Base-by-base conservation (phyloP, 2,797 vertebrate genomes). In the Microhierax caerulescens region DNA sequence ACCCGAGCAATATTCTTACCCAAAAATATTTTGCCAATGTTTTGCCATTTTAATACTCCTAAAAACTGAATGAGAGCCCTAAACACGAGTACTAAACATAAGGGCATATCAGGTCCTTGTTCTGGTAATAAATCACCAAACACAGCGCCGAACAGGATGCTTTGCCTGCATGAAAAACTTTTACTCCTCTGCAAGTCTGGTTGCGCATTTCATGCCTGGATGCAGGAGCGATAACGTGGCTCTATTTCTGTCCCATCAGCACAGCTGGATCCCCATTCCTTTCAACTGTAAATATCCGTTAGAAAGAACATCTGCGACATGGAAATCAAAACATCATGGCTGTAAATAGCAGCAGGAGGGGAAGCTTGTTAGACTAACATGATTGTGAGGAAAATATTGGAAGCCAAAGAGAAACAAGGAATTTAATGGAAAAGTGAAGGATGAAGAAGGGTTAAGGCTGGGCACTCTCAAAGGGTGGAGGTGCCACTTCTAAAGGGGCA, bases 191-290 rank as follows among this genome's bases (percentile, higher is more conserved):
- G 56, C 59, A 61, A 34, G 39, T 59, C 28, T 61, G 72, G 51
- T 32, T 83, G 65, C 41, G 24, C 75, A 37, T 95, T 97, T 96
- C 85, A 90, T 45, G 82, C 68, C 73, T 95, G 93, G 88, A 69
- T 91, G 88, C 90, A 72, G 82, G 54, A 75, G 48, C 37, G 90
- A 85, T 91, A 83, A 83, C 1, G 3, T 37, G 70, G 20, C 60
- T 95, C 87, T 94, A 56, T 90, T 82, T 83, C 82, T 95, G 82
- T 67, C 68, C 88, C 87, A 70, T 77, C 79, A 59, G 87, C 94
- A 94, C 94, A 96, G 90, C 92, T 93, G 91, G 92, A 88, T 68
- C 53, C 79, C 39, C 57, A 6, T 47, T 90, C 53, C 93, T 88
- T 53, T 56, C 36, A n/a, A 13, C 43, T 90, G 85, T 48, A 91